Evolutionary conservation across 2,113 vertebrate genomes (phyloP).

Genomic region (Propithecus coquereli): DNA sequence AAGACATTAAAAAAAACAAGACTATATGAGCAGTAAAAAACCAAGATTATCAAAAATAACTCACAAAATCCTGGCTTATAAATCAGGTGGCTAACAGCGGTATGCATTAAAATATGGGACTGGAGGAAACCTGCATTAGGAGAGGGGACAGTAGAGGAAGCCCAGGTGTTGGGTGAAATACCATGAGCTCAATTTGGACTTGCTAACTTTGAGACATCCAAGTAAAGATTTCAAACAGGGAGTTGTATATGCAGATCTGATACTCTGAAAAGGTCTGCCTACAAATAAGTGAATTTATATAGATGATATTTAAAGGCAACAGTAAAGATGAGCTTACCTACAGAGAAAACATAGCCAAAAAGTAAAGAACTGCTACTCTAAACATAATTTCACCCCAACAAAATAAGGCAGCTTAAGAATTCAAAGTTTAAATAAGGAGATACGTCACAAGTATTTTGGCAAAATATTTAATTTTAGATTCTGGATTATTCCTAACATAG

Average conservation of each 20-base stretch:
- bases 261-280: background rate
- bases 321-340: background rate
- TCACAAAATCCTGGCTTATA: background rate
- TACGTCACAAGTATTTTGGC: background rate
- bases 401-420: background rate
- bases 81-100: background rate
- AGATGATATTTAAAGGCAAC: background rate
- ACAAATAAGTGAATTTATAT: background rate
- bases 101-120: background rate
- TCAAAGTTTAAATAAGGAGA: background rate
- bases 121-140: background rate
- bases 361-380: background rate
- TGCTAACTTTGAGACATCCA: background rate
- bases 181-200: background rate
- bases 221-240: background rate
- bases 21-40: background rate
- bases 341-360: background rate
- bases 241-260: background rate
- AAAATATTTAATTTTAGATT: background rate
- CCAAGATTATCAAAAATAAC: background rate
- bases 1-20: background rate
- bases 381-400: background rate
- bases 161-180: background rate
- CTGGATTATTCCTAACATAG: background rate
- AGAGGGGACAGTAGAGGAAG: background rate